Evolutionary conservation across 2,888 invertebrate genomes (phyloP), one percentile per base, ranked within the genome.

Genomic region (Mythimna vitellina): DNA sequence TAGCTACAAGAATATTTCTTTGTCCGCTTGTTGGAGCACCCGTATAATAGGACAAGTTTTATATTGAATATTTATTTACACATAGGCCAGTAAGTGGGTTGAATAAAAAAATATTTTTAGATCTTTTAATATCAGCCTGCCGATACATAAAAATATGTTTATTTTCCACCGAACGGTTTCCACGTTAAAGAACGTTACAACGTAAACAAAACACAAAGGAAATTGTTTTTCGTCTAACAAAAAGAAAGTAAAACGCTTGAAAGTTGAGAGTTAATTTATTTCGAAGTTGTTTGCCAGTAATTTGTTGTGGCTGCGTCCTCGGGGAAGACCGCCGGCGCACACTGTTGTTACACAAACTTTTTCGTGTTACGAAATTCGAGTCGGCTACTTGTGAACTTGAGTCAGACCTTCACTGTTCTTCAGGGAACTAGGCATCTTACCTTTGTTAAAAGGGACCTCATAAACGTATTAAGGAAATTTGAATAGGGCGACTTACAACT

Each of bases 181-280:
- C 87, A 85, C 82, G 81, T 86, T 86, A 86, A 87, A 87, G 86
- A 87, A 86, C 88, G 86, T 87, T 88, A 89, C 88, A 89, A 86
- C 89, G 88, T 90, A 92, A 93, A 92, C 91, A 92, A 91, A 92
- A 92, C 87, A 92, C 92, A 93, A 94, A 94, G 93, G 90, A 93
- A 95, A 94, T 94, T 94, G 94, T 94, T 95, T 93, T 93, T 91
- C 90, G 88, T 89, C 90, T 87, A 89, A 91, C 91, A 92, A 91
- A 93, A 93, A 93, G 92, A 93, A 94, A 93, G 93, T 92, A 93
- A 93, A 95, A 94, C 93, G 93, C 92, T 94, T 92, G 91, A 94
- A 95, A 95, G 94, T 95, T 92, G 95, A 91, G 94, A 95, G 94
- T 94, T 94, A 95, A 95, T 95, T 95, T 95, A 95, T 95, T 95